Evolutionary conservation across 2,888 invertebrate genomes (phyloP).

Genomic region (Teinopalpus imperialis): DNA sequence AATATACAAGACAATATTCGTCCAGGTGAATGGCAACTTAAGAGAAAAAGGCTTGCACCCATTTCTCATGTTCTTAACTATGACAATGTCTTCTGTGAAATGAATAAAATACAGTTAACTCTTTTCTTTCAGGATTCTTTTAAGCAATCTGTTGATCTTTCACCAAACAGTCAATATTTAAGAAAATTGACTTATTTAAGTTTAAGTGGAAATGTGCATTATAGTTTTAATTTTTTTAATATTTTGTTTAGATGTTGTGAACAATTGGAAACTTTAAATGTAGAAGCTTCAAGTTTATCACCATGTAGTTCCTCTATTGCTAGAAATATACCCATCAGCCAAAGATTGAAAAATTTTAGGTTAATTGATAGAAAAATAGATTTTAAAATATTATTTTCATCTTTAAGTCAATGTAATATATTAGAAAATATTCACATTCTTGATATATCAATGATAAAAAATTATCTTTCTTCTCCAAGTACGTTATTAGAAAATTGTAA

Average conservation of each 20-base stretch:
- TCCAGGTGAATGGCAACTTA: too few relatives aligned
- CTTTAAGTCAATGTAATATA: conserved; percentile 50
- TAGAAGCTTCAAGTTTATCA: conserved; percentile 42
- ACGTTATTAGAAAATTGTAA: conserved; percentile 49
- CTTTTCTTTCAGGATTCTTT: conserved; percentile 41
- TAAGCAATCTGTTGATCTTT: conserved; percentile 42
- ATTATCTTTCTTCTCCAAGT: conserved; percentile 44
- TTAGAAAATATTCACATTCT: conserved; percentile 60
- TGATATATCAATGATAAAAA: conserved; percentile 38
- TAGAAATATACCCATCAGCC: conserved; percentile 45
- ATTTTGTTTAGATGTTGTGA: conserved; percentile 52
- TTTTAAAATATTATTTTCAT: conserved; percentile 47
- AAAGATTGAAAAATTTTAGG: conserved; percentile 55
- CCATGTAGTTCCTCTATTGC: conserved; percentile 42
- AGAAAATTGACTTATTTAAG: conserved; percentile 60
- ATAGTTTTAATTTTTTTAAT: conserved; percentile 54
- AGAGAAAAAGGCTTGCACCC: conserved; percentile 43
- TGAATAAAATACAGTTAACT: conserved; percentile 42
- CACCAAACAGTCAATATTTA: conserved; percentile 45
- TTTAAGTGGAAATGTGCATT: conserved; percentile 48
- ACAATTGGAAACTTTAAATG: conserved; percentile 53
- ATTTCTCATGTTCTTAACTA: conserved; percentile 46
- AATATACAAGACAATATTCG: too few relatives aligned
- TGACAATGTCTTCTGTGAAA: conserved; percentile 48
- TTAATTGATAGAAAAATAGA: conserved; percentile 51